These are phyloP conservation scores for Galeopterus variegatus DNA, from an alignment of 2,113 vertebrate species.

Conservation along the genomic window DNA sequence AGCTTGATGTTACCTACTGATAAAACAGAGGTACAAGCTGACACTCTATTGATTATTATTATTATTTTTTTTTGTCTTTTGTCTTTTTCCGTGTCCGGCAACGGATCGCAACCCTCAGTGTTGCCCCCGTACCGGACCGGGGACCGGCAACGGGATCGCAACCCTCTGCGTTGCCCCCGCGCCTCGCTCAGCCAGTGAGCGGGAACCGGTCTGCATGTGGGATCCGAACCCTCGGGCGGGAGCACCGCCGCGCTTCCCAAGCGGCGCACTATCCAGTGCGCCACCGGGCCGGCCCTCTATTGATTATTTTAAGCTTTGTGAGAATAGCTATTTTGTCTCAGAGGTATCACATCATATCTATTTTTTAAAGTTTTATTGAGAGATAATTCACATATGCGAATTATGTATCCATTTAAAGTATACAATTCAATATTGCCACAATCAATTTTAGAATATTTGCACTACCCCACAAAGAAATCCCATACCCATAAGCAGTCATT, in stretches of 20 bases:
- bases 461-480: neutral
- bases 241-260: too few species aligned
- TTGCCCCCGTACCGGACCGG: too few species aligned
- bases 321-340: neutral
- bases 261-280: too few species aligned
- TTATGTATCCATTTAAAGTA: neutral
- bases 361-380: neutral
- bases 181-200: too few species aligned
- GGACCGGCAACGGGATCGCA: too few species aligned
- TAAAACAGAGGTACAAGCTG: neutral
- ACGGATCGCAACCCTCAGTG: too few species aligned
- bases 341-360: neutral
- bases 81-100: too few species aligned
- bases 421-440: neutral
- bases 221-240: too few species aligned
- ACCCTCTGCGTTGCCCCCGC: too few species aligned
- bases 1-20: neutral
- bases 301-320: neutral
- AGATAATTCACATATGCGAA: neutral
- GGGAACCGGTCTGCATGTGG: too few species aligned
- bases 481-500: neutral
- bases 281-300: too few species aligned
- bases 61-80: too few species aligned
- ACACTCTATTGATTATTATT: neutral
- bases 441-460: constrained; percentile 37